Evolutionary conservation across 2,888 invertebrate genomes (phyloP), one percentile per base, ranked within the genome.

Genomic region (Synergus japonicus): DNA sequence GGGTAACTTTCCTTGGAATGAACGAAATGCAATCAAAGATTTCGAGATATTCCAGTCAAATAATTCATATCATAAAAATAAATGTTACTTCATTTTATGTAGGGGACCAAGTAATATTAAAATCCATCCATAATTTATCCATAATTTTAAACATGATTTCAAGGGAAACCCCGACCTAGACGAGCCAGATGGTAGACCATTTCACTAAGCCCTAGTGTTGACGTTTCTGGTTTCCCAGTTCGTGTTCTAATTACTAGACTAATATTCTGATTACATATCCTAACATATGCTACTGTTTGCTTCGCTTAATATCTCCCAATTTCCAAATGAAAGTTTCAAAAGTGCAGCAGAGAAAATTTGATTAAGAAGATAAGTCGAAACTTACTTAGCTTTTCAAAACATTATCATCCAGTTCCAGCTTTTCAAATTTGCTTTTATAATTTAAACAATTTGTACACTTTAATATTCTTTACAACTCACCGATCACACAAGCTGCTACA

Each of bases 401-500:
- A 49, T 5, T 7, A 49, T 49, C 0, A 15, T n/a, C 3, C 37
- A 37, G 37, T 37, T 37, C 37, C 37, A 37, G 5, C 0, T 0
- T n/a, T n/a, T n/a, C 1, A n/a, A 9, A 10, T 44, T 44, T 44
- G 44, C 10, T 2, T n/a, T n/a, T n/a, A 2, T 9, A 46, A 46
- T 69, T 49, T 69, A 46, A 44, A 67, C 4, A 54, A 54, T 37
- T 37, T 37, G 5, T 37, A 37, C 7, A 37, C 37, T 37, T 5
- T 37, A 0, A 37, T 22, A 67, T 2, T 37, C n/a, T 46, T 69
- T 73, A n/a, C 15, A 12, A 63, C 76, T 76, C 43, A 76, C 76
- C 76, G 41, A 76, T 43, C 29, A 76, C 8, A 76, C 76, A 76
- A 41, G 41, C 63, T 43, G 63, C 43, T 12, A 58, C 13, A 18